Conservation (phyloP, 1,140 invertebrate species). For the Lepidostoma basale region DNA sequence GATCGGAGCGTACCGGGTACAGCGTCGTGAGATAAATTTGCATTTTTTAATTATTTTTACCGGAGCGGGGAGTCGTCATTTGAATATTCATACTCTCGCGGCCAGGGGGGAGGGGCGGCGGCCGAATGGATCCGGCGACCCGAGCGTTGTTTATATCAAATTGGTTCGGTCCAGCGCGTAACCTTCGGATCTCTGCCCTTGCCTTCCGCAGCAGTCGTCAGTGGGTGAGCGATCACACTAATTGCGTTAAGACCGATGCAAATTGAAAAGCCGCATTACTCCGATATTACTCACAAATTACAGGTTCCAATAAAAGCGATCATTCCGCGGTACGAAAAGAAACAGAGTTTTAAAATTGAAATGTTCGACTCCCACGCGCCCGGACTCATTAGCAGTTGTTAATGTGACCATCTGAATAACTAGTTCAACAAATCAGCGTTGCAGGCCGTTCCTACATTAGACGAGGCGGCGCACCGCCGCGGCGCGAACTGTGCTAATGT, state of each 20-base stretch:
- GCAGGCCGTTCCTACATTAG: constrained; percentile 1
- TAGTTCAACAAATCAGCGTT: constrained; percentile 15
- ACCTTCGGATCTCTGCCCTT: not conserved
- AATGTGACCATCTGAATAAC: constrained; percentile 6
- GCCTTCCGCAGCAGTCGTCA: too few species aligned
- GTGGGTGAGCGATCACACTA: too few species aligned
- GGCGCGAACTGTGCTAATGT: not conserved
- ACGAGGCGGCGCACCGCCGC: constrained; percentile 4
- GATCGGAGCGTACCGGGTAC: constrained; percentile 9
- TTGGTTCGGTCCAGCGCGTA: constrained; percentile 1
- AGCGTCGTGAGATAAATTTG: constrained; percentile 44
- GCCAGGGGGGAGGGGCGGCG: not conserved
- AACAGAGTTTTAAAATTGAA: too few species aligned
- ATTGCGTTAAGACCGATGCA: too few species aligned
- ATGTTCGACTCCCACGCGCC: constrained; percentile 2
- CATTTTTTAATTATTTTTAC: constrained; percentile 48
- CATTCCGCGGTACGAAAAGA: too few species aligned
- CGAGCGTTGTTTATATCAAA: constrained; percentile 25
- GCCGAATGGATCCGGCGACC: constrained; percentile 5
- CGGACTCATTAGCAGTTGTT: constrained; percentile 12
- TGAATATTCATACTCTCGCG: constrained; percentile 44
- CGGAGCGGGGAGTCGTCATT: constrained; percentile 44
- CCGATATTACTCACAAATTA: too few species aligned
- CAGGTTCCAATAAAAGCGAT: too few species aligned
- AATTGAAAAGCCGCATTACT: too few species aligned